Evolutionary conservation across 2,888 invertebrate species (phyloP).

Genomic region (Acanthosepion lycidas): DNA sequence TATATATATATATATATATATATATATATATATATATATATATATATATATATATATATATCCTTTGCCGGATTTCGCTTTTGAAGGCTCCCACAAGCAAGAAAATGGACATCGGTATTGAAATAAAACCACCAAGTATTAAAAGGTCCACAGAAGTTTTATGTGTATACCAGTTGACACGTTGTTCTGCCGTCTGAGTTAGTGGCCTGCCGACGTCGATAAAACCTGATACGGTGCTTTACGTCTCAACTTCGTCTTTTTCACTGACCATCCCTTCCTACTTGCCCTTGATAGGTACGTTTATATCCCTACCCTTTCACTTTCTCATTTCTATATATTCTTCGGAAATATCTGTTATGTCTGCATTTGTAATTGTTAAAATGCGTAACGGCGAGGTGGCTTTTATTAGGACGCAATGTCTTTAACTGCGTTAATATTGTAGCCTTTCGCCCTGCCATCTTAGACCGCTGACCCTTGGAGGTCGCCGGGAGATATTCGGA

Average conservation of each 20-base stretch:
- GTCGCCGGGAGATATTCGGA: not conserved
- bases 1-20: not conserved
- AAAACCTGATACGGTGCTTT: not conserved
- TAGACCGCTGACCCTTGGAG: not conserved
- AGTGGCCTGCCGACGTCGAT: not conserved
- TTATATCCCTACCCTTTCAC: not conserved
- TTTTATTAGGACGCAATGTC: not conserved
- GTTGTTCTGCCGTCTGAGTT: not conserved
- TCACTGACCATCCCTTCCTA: not conserved
- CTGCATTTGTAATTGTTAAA: not conserved
- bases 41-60: constrained; percentile 20
- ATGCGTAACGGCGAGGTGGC: constrained; percentile 24
- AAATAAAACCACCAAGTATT: not conserved
- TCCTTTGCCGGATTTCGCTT: not conserved
- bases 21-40: not conserved
- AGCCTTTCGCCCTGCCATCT: not conserved
- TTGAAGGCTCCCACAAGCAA: not conserved
- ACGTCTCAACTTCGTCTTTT: not conserved
- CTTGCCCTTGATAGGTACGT: not conserved
- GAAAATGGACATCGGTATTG: not conserved
- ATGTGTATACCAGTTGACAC: not conserved
- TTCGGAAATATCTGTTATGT: not conserved
- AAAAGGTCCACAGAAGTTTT: not conserved
- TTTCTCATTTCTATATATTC: not conserved
- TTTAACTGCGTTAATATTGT: not conserved